A percentile compares a stretch with the other conserved stretches of the same genome.
Conservation (phyloP, 2,888 invertebrate genomes). For the Orchesellides sinensis region DNA sequence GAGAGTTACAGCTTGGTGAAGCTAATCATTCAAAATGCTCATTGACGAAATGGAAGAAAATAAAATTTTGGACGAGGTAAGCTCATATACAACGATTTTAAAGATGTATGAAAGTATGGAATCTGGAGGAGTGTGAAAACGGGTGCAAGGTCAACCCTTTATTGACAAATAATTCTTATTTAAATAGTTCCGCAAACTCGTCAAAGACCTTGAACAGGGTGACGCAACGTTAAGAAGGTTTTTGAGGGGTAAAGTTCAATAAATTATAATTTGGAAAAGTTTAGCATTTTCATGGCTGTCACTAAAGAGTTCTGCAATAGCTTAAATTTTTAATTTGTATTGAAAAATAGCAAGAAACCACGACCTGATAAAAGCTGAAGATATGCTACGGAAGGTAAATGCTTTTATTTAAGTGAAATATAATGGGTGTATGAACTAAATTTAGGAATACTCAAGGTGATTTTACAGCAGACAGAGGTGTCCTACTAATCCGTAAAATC, state of each 20-base stretch:
- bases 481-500: too few relatives aligned
- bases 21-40: conserved; percentile 2
- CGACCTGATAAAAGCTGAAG: conserved; percentile 56
- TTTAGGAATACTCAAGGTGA: not conserved
- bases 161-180: not conserved
- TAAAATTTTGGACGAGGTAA: conserved; percentile 41
- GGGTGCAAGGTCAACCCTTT: not conserved
- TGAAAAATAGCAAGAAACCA: conserved; percentile 51
- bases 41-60: conserved; percentile 31
- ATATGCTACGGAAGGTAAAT: conserved; percentile 56
- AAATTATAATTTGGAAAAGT: not conserved
- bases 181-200: conserved; percentile 32
- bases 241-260: conserved; percentile 54
- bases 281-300: not conserved
- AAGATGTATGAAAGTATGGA: not conserved
- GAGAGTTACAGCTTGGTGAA: too few relatives aligned
- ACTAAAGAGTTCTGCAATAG: not conserved
- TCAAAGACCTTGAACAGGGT: conserved; percentile 54
- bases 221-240: conserved; percentile 63
- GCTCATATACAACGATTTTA: not conserved
- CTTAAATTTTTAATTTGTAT: not conserved
- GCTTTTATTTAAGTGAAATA: not conserved
- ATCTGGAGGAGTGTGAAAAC: not conserved
- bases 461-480: too few relatives aligned
- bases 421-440: too few relatives aligned